Evolutionary conservation across 1,140 invertebrate species (phyloP), one percentile per base, ranked within the genome.

Genomic region (Aphidius ervi): DNA sequence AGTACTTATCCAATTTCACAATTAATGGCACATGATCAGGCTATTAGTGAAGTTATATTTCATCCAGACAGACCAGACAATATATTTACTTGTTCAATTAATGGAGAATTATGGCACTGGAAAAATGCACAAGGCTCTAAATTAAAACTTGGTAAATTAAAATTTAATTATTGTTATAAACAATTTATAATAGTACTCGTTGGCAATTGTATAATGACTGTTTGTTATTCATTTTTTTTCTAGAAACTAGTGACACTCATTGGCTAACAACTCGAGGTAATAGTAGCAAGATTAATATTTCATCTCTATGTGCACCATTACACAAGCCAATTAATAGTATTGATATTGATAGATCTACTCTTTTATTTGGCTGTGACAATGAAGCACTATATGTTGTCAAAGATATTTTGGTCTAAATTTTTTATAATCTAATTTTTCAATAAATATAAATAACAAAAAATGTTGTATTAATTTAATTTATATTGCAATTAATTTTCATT

Each of bases 61-160:
- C 92, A 95, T 76, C 88, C 86, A 7, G 85, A 87, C 53, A 84
- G 90, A 68, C 91, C 92, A 1, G 86, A 93, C 55, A 91, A 92
- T 79, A 69, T 95, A 1, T 89, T 93, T 64, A 91, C 89, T 2
- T 89, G 88, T 69, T 91, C 92, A 0, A 77, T 85, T 47, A 86
- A 85, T 63, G 93, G 93, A 4, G 88, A 93, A 74, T 73, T 95
- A 5, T 94, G 91, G 89, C 90, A 94, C 70, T 95, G 93, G 93
- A 87, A 89, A 67, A 82, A 79, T 59, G 56, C 72, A 9, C 74
- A 78, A 23, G 71, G 71, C 50, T 72, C 74, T 4, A 84, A 75
- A 73, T 61, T 72, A 20, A 76, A 64, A 61, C 61, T 77, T 56
- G 74, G 77, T 77, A 63, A 64, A 58, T 61, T 8, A 5, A 10